These are phyloP conservation scores for Mohoua ochrocephala DNA, from an alignment of 2,113 vertebrate genomes.

Conservation along the genomic window DNA sequence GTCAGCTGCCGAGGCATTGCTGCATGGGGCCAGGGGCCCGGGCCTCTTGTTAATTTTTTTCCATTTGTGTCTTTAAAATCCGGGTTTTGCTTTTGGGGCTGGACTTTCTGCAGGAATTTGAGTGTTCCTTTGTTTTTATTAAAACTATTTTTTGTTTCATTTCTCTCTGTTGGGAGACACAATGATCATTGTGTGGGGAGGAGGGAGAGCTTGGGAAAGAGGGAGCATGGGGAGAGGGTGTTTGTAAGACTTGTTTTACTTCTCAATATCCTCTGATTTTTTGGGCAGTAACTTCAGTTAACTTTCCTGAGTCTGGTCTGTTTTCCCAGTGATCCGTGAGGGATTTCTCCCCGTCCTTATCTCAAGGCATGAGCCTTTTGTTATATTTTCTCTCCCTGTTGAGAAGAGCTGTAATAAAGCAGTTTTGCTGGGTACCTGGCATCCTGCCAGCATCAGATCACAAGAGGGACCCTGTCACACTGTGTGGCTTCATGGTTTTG, in stretches of 20 bases:
- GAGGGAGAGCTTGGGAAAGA: neutral
- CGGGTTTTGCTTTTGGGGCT: fast-evolving
- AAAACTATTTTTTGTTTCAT: neutral
- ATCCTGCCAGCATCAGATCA: neutral
- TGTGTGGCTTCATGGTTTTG: neutral
- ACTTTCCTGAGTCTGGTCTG: neutral
- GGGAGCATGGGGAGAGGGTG: neutral
- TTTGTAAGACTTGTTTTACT: neutral
- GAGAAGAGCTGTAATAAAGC: neutral
- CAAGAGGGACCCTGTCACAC: too few relatives aligned
- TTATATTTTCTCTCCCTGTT: neutral
- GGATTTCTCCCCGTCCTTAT: neutral
- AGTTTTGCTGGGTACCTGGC: neutral
- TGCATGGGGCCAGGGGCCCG: too few relatives aligned
- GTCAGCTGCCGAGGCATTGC: too few relatives aligned
- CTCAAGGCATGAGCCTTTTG: neutral
- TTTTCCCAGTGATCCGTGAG: neutral
- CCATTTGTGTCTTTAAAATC: neutral
- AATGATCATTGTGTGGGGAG: neutral
- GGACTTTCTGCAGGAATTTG: neutral
- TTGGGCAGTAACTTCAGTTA: too few relatives aligned
- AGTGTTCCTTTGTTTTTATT: neutral
- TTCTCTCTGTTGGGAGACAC: neutral
- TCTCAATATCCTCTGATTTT: neutral
- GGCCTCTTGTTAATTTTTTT: too few relatives aligned